phyloP scores from a whole-genome alignment of 2,888 invertebrate genomes.

The Aproaerema taeniolella region DNA sequence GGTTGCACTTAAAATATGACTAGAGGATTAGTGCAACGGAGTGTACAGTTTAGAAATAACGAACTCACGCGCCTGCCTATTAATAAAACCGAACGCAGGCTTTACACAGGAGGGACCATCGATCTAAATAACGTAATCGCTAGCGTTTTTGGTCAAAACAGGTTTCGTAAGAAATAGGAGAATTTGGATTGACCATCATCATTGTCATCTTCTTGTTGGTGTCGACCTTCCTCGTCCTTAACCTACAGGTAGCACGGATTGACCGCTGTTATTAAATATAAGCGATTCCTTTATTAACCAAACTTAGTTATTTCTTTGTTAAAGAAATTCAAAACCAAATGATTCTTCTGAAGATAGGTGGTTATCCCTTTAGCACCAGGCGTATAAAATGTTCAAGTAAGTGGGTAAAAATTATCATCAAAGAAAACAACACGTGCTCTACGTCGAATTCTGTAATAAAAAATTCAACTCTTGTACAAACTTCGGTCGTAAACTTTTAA shows the following conservation, averaged over 20 bases:
- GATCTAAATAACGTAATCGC: too few relatives aligned
- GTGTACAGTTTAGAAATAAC: constrained; percentile 5
- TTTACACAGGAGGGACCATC: too few relatives aligned
- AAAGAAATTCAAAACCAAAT: too few relatives aligned
- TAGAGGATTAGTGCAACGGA: constrained; percentile 6
- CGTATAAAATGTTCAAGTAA: constrained; percentile 5
- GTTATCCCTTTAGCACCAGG: constrained; percentile 2
- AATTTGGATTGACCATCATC: too few relatives aligned
- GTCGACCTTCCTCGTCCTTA: too few relatives aligned
- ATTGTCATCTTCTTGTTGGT: too few relatives aligned
- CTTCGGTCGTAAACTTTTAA: constrained; percentile 14
- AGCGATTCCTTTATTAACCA: too few relatives aligned
- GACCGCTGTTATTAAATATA: too few relatives aligned
- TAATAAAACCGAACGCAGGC: neutral
- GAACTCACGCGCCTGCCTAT: constrained; percentile 1
- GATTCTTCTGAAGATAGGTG: neutral
- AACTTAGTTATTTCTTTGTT: too few relatives aligned
- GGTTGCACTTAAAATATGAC: constrained; percentile 18
- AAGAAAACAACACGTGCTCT: constrained; percentile 9
- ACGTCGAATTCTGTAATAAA: constrained; percentile 5
- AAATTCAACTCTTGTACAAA: constrained; percentile 10
- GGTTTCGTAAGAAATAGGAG: too few relatives aligned
- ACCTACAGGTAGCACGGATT: too few relatives aligned
- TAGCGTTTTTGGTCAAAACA: too few relatives aligned
- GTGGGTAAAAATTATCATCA: constrained; percentile 9